Evolutionary conservation across 1,140 invertebrate species (phyloP), one percentile per base, ranked within the genome.

Genomic region (Scaptomyza montana): DNA sequence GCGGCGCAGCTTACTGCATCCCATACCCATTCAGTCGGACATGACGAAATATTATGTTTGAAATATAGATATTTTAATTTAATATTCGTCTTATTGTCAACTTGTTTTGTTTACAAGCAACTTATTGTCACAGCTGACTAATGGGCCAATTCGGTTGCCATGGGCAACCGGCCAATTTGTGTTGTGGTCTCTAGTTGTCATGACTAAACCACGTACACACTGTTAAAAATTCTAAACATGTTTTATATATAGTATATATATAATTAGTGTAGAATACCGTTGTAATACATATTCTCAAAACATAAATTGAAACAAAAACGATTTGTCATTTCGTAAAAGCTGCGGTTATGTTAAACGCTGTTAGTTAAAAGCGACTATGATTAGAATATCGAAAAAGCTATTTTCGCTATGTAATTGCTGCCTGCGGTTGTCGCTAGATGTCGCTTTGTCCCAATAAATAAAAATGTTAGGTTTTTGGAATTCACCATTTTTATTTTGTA

Each of bases 41-140:
- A 77, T 59, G 46, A 33, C 61, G 55, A 39, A 66, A 0, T 36
- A 13, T n/a, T 30, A 21, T 28, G 1, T 41, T n/a, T 8, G 25
- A 13, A 39, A 16, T 13, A 53, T 12, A 49, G 19, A 16, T 19
- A 36, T 21, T 61, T 43, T 28, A 46, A 28, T 50, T 54, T 57
- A 41, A 9, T 16, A 53, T 59, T 63, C n/a, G 30, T 36, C 33
- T 36, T 8, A 36, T 36, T 36, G 7, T 50, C 30, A n/a, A 25
- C 30, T 33, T 33, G 30, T 53, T 81, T 84, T 84, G 78, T 84
- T 84, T 84, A 79, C 76, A 47, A 55, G 67, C 49, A 25, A 43
- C 12, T n/a, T 5, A 46, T 47, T 41, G 45, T 28, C 59, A 45
- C 79, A 82, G 79, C 80, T 82, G 79, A 82, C 25, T 60, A 55